Base-by-base conservation (phyloP, 2,797 vertebrate species). In the Vespertilio murinus region DNA sequence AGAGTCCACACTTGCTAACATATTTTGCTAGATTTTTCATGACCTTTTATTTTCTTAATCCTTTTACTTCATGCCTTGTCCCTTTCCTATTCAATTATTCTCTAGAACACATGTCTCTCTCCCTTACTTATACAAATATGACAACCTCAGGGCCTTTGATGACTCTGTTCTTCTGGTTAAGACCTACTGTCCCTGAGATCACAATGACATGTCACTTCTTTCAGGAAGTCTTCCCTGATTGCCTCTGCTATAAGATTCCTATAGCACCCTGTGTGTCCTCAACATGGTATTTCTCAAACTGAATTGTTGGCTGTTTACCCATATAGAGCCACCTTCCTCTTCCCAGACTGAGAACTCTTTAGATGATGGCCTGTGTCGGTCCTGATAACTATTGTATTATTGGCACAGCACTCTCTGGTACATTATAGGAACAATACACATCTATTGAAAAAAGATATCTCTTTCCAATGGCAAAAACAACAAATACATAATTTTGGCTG, bases 401-500 rank as follows among this genome's bases (percentile, higher is more conserved):
- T 9, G 16, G 78, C 23, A 73, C 2, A 78, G 30, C 42, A 49
- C 2, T 52, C 59, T 22, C 30, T 77, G 65, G 61, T 47, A 93
- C 13, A 61, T 25, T 75, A 35, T n/a, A 69, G 73, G 22, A 80
- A 90, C 17, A 88, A 54, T 74, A 61, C 38, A 61, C 33, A 82
- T 83, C 64, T 83, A 9, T 65, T 5, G 1, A 86, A 65, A 45
- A 78, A 92, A 54, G 30, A 5, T 38, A n/a, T 47, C 73, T 74
- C 30, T 17, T 25, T 81, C 5, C 38, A 69, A 42, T 59, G 73
- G 33, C 40, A 87, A 86, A 86, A 69, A 38, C 47, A 78, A 67
- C 59, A 67, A 69, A 70, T 75, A 77, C 88, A 42, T 90, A 94
- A 89, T 82, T 79, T 67, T 79, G 17, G 23, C 73, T 91, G 49